These are phyloP conservation scores for Ibycter americanus DNA, from an alignment of 2,797 vertebrate species.

Conservation along the genomic window DNA sequence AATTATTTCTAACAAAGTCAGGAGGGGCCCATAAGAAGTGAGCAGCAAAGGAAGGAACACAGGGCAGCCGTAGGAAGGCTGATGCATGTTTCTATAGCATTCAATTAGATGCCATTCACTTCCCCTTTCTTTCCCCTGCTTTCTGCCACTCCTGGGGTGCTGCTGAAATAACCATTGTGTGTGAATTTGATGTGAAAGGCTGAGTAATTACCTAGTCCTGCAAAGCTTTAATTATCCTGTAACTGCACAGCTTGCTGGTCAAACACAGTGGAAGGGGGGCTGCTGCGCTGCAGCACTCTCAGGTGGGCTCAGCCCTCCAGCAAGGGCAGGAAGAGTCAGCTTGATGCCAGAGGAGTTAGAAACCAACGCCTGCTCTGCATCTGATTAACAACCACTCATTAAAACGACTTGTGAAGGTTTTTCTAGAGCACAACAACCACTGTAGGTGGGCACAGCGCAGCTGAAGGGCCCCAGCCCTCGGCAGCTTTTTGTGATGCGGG, in stretches of 20 bases:
- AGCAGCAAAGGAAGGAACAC: neutral
- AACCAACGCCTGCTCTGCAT: neutral
- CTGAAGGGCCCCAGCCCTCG: neutral
- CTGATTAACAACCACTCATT: neutral
- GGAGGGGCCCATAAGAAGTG: neutral
- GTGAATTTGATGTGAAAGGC: neutral
- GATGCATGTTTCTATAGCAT: neutral
- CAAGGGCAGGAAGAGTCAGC: neutral
- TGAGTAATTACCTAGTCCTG: neutral
- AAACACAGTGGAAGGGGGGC: neutral
- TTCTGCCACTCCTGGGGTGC: neutral
- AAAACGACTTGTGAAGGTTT: neutral
- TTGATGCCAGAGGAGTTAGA: neutral
- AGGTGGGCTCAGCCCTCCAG: neutral
- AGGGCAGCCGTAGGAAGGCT: slow-evolving; percentile 25
- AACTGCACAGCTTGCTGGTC: neutral
- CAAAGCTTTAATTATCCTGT: neutral
- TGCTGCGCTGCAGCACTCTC: neutral
- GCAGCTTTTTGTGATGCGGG: neutral
- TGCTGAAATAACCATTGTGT: neutral
- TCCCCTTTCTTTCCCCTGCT: neutral
- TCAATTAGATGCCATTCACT: neutral
- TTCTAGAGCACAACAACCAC: neutral
- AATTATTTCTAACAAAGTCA: neutral
- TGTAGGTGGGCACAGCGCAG: neutral